Evolutionary conservation across 2,888 invertebrate genomes (phyloP), one percentile per base, ranked within the genome.

Genomic region (Antheraea yamamai): DNA sequence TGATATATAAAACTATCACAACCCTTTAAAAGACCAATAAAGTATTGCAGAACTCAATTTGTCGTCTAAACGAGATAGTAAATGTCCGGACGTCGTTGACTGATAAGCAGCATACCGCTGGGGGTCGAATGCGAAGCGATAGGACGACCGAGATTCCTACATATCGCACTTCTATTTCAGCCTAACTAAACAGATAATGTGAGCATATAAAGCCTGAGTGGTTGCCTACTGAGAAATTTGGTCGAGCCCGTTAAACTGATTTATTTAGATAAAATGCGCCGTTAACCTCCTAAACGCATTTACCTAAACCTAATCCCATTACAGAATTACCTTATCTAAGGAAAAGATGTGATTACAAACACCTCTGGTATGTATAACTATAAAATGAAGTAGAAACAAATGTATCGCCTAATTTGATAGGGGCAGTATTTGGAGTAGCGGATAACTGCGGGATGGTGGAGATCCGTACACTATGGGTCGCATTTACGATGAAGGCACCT

Each of bases 1-100:
- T 58, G 1, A 58, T 58, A 20, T n/a, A 20, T 20, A n/a, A 64
- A 64, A 64, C 8, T 26, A 23, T 23, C 14, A 14, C 61, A 7
- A 64, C 12, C 64, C n/a, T 39, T 47, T 64, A 73, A 73, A 18
- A 26, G 26, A 39, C 39, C 55, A 75, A 68, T 23, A 75, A 70
- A 73, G n/a, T 64, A 71, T 73, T 61, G 70, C 68, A 39, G 52
- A 76, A 74, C 71, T 75, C 74, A 73, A 74, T 74, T 35, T 66
- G 73, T 73, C 74, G 70, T 64, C 72, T 64, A 73, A 74, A 68
- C 75, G 73, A 80, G 87, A 88, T 86, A 85, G 80, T 79, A 79
- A 78, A 82, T 86, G 87, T 85, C 83, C 80, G 75, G 77, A 74
- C 78, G 83, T 79, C 83, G 80, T 79, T 83, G 81, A 81, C 86